Evolutionary conservation across 2,888 invertebrate species (phyloP), one percentile per base, ranked within the genome.

Genomic region (Catonia carolina): DNA sequence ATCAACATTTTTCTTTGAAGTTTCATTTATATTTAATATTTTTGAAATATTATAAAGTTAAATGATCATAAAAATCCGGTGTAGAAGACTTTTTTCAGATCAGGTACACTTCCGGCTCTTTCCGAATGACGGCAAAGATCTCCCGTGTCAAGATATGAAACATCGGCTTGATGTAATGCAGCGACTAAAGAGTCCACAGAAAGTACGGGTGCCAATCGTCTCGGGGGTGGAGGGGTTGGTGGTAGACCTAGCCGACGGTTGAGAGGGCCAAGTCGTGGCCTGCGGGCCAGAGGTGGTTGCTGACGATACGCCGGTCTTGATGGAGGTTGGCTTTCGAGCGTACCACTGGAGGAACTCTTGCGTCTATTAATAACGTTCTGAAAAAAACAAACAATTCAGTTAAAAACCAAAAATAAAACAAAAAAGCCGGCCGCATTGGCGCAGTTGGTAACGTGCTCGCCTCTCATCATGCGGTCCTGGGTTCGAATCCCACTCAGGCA

Each of bases 51-150:
- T n/a, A n/a, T n/a, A 27, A 6, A 27, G 8, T 27, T 27, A 27
- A 27, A 8, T 27, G 27, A 27, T 51, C 35, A 56, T 36, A 56
- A 33, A 36, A 56, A 58, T 7, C 58, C 58, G n/a, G 58, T 58
- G 45, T 58, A 58, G 22, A 58, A 58, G 22, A 58, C 54, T 49
- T 58, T 77, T 62, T 78, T 78, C 56, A 78, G 73, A 67, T 79
- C 79, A 2, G 78, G 78, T 37, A 73, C 77, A 53, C 77, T 78
- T 1, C 76, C 77, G 8, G 61, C 54, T 12, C 75, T 72, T 57
- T 71, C 71, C 37, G 69, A 69, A 62, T 72, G 72, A 36, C 69
- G 71, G 63, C 70, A 73, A 18, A 73, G 67, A 48, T 73, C 72
- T 1, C 72, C 71, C 59, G 70, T 72, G 62, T 72, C 72, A 60